A percentile compares a stretch with the other conserved stretches of the same genome.
phyloP scores from a whole-genome alignment of 35 echinoderm and acorn worm genomes.

The Amphiura filiformis region DNA sequence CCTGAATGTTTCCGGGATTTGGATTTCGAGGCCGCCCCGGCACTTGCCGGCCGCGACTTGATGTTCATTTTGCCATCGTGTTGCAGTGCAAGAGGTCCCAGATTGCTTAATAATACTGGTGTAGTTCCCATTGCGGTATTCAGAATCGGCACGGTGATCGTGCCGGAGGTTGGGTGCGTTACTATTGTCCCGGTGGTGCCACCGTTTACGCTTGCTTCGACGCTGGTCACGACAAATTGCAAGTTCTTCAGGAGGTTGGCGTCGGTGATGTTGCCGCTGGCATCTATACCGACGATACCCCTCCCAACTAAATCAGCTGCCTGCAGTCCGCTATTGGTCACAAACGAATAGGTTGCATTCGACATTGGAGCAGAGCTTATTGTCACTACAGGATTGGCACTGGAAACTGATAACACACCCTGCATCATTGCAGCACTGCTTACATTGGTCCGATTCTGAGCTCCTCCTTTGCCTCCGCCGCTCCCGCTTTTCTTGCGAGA shows the following conservation, averaged over 20 bases:
- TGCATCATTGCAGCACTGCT: constrained; percentile 41
- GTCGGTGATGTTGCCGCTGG: constrained; percentile 17
- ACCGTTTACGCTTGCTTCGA: constrained; percentile 68
- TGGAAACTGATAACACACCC: constrained; percentile 62
- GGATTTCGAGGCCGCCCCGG: constrained; percentile 34
- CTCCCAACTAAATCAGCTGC: constrained; percentile 49
- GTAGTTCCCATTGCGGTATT: constrained; percentile 58
- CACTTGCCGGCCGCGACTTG: constrained; percentile 76
- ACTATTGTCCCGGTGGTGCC: constrained; percentile 14
- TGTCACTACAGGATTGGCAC: constrained; percentile 28
- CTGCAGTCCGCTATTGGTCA: constrained; percentile 75
- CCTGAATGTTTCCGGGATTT: constrained; percentile 50
- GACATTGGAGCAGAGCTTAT: constrained; percentile 20
- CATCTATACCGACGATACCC: constrained; percentile 55
- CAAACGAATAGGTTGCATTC: constrained; percentile 28
- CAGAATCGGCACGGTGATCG: constrained; percentile 68
- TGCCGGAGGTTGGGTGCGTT: constrained; percentile 16
- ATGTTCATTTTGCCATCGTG: constrained; percentile 92
- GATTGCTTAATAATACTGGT: constrained; percentile 59
- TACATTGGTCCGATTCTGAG: constrained; percentile 6
- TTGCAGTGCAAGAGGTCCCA: constrained; percentile 67
- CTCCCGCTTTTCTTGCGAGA: constrained; percentile 77
- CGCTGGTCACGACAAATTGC: constrained; percentile 91
- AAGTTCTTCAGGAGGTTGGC: constrained; percentile 61
- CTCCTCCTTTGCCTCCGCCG: not conserved